phyloP scores from a whole-genome alignment of 2,888 invertebrate species.

The Caenorhabditis imperialis region DNA sequence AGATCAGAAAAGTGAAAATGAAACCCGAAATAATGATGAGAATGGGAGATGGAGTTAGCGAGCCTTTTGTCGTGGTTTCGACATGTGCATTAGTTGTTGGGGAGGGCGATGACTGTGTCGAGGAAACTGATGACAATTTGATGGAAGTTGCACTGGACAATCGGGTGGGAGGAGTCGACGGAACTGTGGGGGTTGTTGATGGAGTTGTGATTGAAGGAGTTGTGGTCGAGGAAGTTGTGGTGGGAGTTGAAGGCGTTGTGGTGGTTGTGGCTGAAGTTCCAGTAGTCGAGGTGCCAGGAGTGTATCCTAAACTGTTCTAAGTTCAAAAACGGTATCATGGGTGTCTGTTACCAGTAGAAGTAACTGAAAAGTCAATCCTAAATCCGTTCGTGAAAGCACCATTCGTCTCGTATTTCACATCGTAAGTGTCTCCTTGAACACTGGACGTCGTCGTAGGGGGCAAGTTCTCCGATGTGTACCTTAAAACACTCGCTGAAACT shows the following conservation, averaged over 20 bases:
- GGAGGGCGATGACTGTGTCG: not conserved
- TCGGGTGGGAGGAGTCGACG: too few species aligned
- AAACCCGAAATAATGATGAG: not conserved
- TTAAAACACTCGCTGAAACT: not conserved
- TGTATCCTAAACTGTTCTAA: slow-evolving; percentile 5
- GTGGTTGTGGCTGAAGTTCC: not conserved
- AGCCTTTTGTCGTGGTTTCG: slow-evolving; percentile 1
- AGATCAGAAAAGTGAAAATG: not conserved
- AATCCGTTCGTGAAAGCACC: slow-evolving; percentile 23
- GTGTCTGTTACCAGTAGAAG: not conserved
- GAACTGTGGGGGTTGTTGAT: too few species aligned
- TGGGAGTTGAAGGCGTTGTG: too few species aligned
- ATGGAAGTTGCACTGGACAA: too few species aligned
- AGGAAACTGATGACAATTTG: not conserved
- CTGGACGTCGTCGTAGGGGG: slow-evolving; percentile 10
- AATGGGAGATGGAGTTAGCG: not conserved
- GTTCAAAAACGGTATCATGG: not conserved
- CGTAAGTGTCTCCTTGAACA: slow-evolving; percentile 17
- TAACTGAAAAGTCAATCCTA: slow-evolving; percentile 27
- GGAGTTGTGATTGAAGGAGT: too few species aligned
- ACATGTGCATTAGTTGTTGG: not conserved
- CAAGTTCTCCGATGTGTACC: slow-evolving; percentile 16
- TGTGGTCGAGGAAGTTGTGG: too few species aligned
- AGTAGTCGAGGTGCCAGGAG: not conserved
- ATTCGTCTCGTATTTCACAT: slow-evolving; percentile 16